These are phyloP conservation scores for Rhodinocichla rosea DNA, from an alignment of 2,113 vertebrate genomes.

Conservation along the genomic window DNA sequence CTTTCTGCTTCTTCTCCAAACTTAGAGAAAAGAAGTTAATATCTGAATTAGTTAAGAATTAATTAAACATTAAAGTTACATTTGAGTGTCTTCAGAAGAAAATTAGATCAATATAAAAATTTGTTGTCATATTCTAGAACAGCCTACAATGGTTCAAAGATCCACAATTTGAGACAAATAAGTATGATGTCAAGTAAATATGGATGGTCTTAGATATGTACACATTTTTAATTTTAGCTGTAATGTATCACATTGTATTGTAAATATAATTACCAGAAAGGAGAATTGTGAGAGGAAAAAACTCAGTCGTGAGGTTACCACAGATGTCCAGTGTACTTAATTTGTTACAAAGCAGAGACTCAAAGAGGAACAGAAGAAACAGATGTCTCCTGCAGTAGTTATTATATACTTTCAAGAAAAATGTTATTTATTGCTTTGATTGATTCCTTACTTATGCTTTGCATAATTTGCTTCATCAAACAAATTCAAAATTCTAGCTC, in stretches of 20 bases:
- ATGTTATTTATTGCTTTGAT: neutral
- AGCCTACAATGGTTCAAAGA: neutral
- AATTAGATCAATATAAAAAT: neutral
- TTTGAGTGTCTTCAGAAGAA: neutral
- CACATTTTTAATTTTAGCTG: neutral
- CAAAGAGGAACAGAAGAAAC: neutral
- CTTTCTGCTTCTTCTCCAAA: conserved; percentile 80
- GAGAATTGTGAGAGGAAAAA: neutral
- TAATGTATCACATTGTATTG: neutral
- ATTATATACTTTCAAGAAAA: neutral
- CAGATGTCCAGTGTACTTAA: neutral
- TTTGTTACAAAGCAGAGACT: neutral
- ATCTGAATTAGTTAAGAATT: conserved; percentile 1
- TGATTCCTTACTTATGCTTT: neutral
- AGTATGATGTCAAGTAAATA: neutral
- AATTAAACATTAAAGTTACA: neutral
- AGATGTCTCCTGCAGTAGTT: neutral
- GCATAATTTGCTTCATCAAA: neutral
- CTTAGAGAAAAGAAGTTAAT: conserved; percentile 70
- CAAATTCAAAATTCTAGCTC: neutral
- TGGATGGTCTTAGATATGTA: neutral
- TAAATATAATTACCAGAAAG: neutral
- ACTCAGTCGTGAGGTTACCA: neutral
- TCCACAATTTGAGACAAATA: neutral
- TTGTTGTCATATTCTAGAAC: neutral